Conservation (phyloP, 2,888 invertebrate species). For the Opisthograptis luteolata region DNA sequence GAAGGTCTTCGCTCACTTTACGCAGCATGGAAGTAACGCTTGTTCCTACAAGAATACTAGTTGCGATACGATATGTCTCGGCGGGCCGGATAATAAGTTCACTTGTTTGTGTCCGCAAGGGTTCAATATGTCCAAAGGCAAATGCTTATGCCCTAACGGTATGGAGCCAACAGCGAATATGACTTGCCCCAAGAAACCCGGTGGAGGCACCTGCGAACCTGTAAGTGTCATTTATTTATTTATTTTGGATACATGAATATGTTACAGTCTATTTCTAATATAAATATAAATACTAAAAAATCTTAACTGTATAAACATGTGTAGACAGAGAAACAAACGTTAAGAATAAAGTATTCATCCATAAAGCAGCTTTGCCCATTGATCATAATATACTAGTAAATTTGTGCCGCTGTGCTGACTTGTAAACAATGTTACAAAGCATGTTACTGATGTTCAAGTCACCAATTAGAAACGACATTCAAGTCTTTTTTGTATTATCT, state of each 20-base stretch:
- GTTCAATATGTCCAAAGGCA: slow-evolving; percentile 79
- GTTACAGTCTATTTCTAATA: too few species aligned
- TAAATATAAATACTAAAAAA: too few species aligned
- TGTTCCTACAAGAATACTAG: slow-evolving; percentile 85
- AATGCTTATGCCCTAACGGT: slow-evolving; percentile 91
- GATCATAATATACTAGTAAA: too few species aligned
- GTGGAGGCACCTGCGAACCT: slow-evolving; percentile 83
- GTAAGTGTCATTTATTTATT: slow-evolving; percentile 52
- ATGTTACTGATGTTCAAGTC: too few species aligned
- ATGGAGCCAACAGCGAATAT: slow-evolving; percentile 86
- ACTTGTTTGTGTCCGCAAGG: slow-evolving; percentile 94
- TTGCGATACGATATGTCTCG: slow-evolving; percentile 92
- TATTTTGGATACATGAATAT: neutral
- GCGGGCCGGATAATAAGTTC: slow-evolving; percentile 86
- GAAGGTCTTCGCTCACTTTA: slow-evolving; percentile 89
- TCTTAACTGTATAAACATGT: too few species aligned
- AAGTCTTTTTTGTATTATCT: too few species aligned
- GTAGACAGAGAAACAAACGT: too few species aligned
- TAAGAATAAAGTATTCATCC: too few species aligned
- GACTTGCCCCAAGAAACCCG: slow-evolving; percentile 86
- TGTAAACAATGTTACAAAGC: too few species aligned
- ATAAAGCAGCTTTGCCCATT: too few species aligned
- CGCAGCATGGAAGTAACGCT: slow-evolving; percentile 89
- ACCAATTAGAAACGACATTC: too few species aligned
- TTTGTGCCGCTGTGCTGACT: too few species aligned